A percentile compares a stretch with the other conserved stretches of the same genome.
Evolutionary conservation across 2,797 vertebrate genomes (phyloP).

Genomic region (Pampus argenteus): DNA sequence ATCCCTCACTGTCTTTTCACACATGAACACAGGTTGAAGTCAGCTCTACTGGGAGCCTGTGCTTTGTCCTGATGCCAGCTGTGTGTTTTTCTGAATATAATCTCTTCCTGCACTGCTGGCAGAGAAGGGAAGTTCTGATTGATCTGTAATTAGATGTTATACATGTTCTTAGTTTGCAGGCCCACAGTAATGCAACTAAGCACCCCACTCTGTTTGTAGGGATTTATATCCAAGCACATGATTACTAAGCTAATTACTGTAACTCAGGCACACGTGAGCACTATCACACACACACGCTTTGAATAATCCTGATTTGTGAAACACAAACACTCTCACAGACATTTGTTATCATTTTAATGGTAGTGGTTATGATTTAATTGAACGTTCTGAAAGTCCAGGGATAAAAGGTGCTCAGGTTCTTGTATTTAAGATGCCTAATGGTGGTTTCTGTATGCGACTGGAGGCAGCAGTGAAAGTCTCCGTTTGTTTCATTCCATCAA

Average conservation of each 20-base stretch:
- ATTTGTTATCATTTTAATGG: not conserved
- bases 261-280: conserved; percentile 52
- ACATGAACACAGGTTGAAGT: too few species aligned
- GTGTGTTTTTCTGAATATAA: not conserved
- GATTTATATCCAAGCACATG: conserved; percentile 59
- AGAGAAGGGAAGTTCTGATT: conserved; percentile 8
- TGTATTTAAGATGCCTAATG: not conserved
- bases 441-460: not conserved
- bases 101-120: conserved; percentile 6
- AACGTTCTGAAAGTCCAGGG: not conserved
- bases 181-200: conserved; percentile 3
- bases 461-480: not conserved
- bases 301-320: conserved; percentile 37
- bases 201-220: conserved; percentile 10
- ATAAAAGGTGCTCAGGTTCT: not conserved
- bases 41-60: too few species aligned
- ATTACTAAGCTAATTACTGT: conserved; percentile 57
- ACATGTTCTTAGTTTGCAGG: not conserved
- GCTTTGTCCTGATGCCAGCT: not conserved
- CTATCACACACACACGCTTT: conserved; percentile 36
- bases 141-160: conserved; percentile 27
- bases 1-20: not conserved
- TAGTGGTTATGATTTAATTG: not conserved
- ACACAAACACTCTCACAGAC: not conserved
- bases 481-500: not conserved